A percentile compares a stretch with the other conserved stretches of the same genome.
These are phyloP conservation scores for Ciona savignyi DNA, from an alignment of 23 tunicate species.

Conservation along the genomic window DNA sequence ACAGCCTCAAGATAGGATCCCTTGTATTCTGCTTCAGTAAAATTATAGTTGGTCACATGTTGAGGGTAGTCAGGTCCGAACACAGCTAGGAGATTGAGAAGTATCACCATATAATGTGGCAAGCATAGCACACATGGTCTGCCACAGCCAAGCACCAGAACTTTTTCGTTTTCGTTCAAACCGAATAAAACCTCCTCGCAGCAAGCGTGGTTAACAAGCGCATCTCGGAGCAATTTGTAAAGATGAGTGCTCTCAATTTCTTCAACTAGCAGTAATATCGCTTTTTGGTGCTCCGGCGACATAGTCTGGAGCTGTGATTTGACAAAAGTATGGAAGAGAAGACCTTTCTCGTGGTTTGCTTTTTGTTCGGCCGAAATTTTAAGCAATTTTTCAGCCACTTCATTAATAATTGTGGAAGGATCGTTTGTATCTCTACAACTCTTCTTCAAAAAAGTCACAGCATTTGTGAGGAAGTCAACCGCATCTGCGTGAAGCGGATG, in stretches of 20 bases:
- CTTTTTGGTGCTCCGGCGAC: slow-evolving; percentile 55
- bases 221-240: slow-evolving; percentile 16
- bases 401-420: neutral
- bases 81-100: slow-evolving; percentile 16
- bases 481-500: slow-evolving; percentile 22
- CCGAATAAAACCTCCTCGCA: neutral
- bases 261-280: slow-evolving; percentile 24
- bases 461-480: slow-evolving; percentile 2
- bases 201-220: neutral
- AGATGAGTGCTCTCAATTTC: slow-evolving; percentile 28
- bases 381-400: slow-evolving; percentile 4
- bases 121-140: slow-evolving; percentile 25
- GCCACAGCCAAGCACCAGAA: neutral
- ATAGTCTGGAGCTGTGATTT: slow-evolving; percentile 10
- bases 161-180: neutral
- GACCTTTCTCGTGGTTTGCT: no score
- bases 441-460: slow-evolving; percentile 19
- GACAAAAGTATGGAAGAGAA: slow-evolving; percentile 15
- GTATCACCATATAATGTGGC: slow-evolving; percentile 25
- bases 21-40: slow-evolving; percentile 1
- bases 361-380: neutral
- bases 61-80: neutral
- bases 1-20: slow-evolving; percentile 15
- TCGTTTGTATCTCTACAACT: neutral
- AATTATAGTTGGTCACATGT: neutral